These are phyloP conservation scores for Eupithecia inturbata DNA, from an alignment of 2,888 invertebrate species.

Conservation along the genomic window DNA sequence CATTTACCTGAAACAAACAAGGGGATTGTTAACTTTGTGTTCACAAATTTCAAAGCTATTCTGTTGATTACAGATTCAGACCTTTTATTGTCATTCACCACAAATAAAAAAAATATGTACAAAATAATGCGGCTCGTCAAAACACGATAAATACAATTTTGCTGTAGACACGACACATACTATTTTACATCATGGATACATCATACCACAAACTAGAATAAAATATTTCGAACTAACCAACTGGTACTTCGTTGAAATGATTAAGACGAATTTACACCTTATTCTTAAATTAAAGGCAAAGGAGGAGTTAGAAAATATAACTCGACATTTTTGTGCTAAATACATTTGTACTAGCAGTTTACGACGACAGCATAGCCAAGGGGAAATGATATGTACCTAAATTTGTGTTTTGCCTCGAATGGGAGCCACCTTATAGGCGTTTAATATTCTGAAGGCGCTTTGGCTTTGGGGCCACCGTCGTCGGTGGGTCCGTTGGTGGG, in stretches of 20 bases:
- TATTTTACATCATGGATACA: background rate
- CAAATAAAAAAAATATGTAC: no score
- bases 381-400: background rate
- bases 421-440: conserved; percentile 53
- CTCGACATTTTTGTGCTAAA: no score
- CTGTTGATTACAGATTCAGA: no score
- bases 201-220: background rate
- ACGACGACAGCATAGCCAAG: background rate
- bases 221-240: background rate
- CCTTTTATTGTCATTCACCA: no score
- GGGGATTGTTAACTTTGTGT: conserved; percentile 9
- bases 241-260: background rate
- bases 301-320: no score
- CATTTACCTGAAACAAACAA: conserved; percentile 46
- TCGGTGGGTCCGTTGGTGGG: background rate
- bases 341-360: background rate
- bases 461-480: conserved; percentile 50
- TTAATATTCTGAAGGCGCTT: conserved; percentile 69
- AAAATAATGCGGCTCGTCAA: no score
- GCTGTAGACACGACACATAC: background rate
- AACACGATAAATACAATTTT: no score
- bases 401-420: conserved; percentile 50
- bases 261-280: background rate
- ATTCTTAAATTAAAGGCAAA: no score
- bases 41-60: background rate